Conservation (phyloP, 2,113 vertebrate species). For the Myiagra hebetior region DNA sequence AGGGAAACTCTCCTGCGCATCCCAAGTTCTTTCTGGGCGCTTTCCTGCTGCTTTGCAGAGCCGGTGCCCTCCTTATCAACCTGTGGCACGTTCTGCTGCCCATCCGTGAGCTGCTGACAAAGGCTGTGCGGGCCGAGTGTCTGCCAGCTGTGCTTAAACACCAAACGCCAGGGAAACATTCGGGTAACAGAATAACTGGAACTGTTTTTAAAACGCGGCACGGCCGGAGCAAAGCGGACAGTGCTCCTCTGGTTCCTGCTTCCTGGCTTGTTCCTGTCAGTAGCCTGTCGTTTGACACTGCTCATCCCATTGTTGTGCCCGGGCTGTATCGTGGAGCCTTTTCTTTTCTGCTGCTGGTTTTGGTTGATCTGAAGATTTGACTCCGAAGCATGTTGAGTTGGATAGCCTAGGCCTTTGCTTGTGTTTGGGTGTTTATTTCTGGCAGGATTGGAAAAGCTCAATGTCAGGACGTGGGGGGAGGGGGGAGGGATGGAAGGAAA, state of each 20-base stretch:
- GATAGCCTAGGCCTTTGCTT: background rate
- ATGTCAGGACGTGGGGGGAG: background rate
- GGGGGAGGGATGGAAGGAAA: background rate
- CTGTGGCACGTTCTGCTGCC: constrained; percentile 74
- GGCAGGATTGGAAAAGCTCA: background rate
- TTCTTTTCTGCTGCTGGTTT: background rate
- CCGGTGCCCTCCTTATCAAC: constrained; percentile 66
- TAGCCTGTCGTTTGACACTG: constrained; percentile 53
- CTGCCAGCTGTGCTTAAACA: background rate
- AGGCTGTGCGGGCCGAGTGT: constrained; percentile 36
- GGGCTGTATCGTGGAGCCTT: background rate
- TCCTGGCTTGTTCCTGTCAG: constrained; percentile 15
- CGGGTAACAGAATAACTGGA: background rate
- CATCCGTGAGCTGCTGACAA: constrained; percentile 63
- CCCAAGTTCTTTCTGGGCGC: constrained; percentile 10
- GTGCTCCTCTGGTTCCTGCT: background rate
- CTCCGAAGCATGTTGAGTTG: background rate
- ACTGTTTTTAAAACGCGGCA: background rate
- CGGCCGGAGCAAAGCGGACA: background rate
- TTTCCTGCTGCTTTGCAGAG: constrained; percentile 10
- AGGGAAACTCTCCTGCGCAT: background rate
- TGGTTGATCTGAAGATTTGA: background rate
- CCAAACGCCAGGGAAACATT: background rate
- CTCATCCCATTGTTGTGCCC: constrained; percentile 31
- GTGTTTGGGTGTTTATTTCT: constrained; percentile 23